Base-by-base conservation (phyloP, 2,888 invertebrate genomes). In the Chironomus tentans region DNA sequence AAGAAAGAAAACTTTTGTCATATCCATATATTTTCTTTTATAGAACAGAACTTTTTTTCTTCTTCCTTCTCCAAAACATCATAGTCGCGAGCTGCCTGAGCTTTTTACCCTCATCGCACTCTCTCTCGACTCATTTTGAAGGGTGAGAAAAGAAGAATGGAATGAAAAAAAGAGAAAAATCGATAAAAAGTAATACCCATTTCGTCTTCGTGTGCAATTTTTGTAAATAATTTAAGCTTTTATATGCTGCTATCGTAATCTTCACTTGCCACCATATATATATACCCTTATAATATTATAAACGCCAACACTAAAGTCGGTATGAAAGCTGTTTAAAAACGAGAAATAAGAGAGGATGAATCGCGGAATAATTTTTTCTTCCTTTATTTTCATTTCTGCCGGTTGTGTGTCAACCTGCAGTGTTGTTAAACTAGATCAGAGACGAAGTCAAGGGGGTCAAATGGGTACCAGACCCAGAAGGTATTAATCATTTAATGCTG, bases 151-250 rank as follows among this genome's bases (percentile, higher is more conserved):
- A 50, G 13, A 50, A 38, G 38, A 38, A 38, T 38, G 38, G 38
- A 38, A 38, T 38, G 38, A 38, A 38, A 50, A 50, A 50, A 50
- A 7, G 56, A 56, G 15, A 56, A 56, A 50, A 56, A 56, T 56
- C 56, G 56, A 56, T 56, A 56, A 56, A 56, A 56, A 7, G 15
- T 56, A 56, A 56, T 56, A 56, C 56, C 13, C 50, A n/a, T 21
- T 65, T 65, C 24, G 22, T 21, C 13, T 68, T 68, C 68, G 7
- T 68, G 68, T 68, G 68, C 68, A 68, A 65, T 18, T 28, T 69
- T 69, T 38, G 46, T 69, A 38, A 69, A 69, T n/a, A 69, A 69
- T 69, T 69, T 69, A n/a, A 28, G 69, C 38, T 69, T 69, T 69
- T 18, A 38, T 38, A 15, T 28, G 18, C n/a, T 69, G n/a, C 38